Evolutionary conservation across 2,888 invertebrate species (phyloP).

Genomic region (Sicus ferrugineus): DNA sequence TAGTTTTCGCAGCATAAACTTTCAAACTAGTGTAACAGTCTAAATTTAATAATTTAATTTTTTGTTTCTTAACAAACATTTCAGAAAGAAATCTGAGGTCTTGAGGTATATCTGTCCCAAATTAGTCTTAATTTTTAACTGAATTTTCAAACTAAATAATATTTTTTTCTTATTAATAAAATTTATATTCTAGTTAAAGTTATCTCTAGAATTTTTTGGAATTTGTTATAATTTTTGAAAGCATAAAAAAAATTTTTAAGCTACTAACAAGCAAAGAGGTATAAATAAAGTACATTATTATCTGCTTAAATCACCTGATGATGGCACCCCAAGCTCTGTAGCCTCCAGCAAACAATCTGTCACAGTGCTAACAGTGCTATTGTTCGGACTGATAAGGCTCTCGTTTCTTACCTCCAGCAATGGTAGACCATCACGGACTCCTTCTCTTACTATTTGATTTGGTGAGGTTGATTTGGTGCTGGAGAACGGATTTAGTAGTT

Average conservation of each 20-base stretch:
- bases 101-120: no score
- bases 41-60: no score
- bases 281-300: not conserved
- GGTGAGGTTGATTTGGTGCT: conserved; percentile 28
- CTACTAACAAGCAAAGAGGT: not conserved
- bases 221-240: not conserved
- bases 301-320: conserved; percentile 46
- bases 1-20: no score
- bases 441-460: conserved; percentile 25
- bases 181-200: not conserved
- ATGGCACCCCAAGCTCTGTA: conserved; percentile 34
- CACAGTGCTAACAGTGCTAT: conserved; percentile 29
- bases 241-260: not conserved
- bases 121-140: no score
- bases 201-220: not conserved
- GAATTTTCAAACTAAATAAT: not conserved
- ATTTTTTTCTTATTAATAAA: not conserved
- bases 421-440: conserved; percentile 44
- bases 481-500: conserved; percentile 47
- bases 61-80: no score
- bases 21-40: no score
- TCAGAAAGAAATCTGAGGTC: no score
- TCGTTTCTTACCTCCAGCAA: conserved; percentile 48
- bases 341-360: conserved; percentile 47
- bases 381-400: no score